Base-by-base conservation (phyloP, 2,888 invertebrate genomes). In the Nebria salina region DNA sequence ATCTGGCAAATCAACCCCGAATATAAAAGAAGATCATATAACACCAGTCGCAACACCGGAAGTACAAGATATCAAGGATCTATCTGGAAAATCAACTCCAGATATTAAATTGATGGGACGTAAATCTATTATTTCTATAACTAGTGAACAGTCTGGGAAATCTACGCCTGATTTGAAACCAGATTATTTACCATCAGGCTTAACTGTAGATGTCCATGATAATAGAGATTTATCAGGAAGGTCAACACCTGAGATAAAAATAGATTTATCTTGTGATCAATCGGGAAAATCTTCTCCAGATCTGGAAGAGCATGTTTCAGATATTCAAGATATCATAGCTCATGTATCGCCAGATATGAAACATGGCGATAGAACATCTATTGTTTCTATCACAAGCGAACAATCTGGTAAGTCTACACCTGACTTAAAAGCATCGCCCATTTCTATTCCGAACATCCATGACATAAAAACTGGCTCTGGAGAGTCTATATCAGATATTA, bases 1-100 rank as follows among this genome's bases (percentile, higher is more conserved):
- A 78, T 90, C 88, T 84, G 90, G 90, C 86, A 90, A 90, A 83
- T 87, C 89, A 42, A 89, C 90, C 87, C 82, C 83, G 64, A 83
- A 70, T 70, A 26, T 25, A 70, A n/a, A 70, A 20, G 11, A 4
- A 70, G 70, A 70, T 26, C 70, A 70, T 26, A 70, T 20, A 70
- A 34, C 25, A 2, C 54, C 54, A 54, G 8, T 54, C 8, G 42
- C 68, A 54, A 54, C 54, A 54, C 54, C 54, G 13, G 54, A 54
- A 54, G 8, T 54, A 11, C 54, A 54, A 2, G 54, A 54, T 7
- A 54, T 54, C 54, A 54, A 54, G 7, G 11, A 68, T 20, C 43
- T 72, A 26, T 77, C 82, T 72, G 66, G 41, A 43, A 75, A 68
- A 68, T 68, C 82, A 43, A 74, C 72, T 41, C 66, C 81, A n/a